Base-by-base conservation (phyloP, 2,888 invertebrate species). In the Marronus borbonicus region DNA sequence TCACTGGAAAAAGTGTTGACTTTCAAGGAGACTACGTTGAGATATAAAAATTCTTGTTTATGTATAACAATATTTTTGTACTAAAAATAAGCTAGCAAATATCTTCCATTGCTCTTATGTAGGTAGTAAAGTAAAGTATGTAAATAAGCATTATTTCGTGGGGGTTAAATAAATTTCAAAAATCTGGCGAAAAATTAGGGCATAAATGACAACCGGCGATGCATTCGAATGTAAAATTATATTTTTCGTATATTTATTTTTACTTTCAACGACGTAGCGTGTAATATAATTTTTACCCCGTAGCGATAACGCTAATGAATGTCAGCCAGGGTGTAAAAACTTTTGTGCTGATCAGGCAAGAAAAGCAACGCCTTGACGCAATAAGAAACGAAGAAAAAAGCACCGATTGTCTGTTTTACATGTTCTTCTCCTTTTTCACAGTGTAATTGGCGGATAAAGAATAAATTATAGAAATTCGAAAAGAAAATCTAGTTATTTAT, bases 181-280 rank as follows among this genome's bases (percentile, higher is more conserved):
- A 58, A 58, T 5, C 3, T 8, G 55, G n/a, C 20, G 55, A 58
- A 58, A 58, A 58, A 58, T 58, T 24, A 58, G 20, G 20, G 55
- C 44, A 44, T 44, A 44, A 44, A 8, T 58, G 17, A 58, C 17
- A 17, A 20, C 55, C 10, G 10, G 55, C 8, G 55, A 58, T 58
- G 55, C 55, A 24, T 20, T 20, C 55, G 55, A 58, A 58, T 58
- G 55, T 58, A 58, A 58, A 58, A 58, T 58, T 20, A 0, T 58
- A 58, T 58, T 58, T 58, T 17, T 58, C 55, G 55, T 58, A 20
- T 58, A 58, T 58, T 20, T 58, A 58, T 58, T 58, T 58, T 58
- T 58, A 58, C 20, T 20, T 58, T 58, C 24, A 58, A 20, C 55
- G 20, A 58, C 55, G 55, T 20, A 58, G 20, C 20, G 20, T 20